These are phyloP conservation scores for Elephas maximus DNA, from an alignment of 2,113 vertebrate species.

Conservation along the genomic window DNA sequence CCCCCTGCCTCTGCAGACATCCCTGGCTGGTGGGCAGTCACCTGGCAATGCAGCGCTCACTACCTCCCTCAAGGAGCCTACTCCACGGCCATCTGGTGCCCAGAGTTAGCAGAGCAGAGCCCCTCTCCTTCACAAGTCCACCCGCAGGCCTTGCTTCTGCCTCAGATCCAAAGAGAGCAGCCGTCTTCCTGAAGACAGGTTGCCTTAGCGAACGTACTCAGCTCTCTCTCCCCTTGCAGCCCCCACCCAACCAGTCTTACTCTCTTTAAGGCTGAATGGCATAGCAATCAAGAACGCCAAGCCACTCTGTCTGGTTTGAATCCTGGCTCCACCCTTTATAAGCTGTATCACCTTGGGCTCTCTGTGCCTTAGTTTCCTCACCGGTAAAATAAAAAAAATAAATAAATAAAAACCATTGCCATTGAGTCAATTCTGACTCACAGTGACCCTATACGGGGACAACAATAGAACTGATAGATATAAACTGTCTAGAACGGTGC, in stretches of 20 bases:
- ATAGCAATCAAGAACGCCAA: not conserved
- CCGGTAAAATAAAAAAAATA: not conserved
- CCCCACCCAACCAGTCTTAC: rapidly evolving
- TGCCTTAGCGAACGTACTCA: not conserved
- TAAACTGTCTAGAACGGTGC: not conserved
- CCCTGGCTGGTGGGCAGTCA: not conserved
- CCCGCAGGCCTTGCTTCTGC: not conserved
- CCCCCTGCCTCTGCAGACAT: not conserved
- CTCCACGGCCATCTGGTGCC: not conserved
- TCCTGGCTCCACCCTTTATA: not conserved
- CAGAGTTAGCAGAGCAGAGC: not conserved
- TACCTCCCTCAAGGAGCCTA: not conserved
- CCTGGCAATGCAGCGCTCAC: not conserved
- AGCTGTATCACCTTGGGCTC: not conserved
- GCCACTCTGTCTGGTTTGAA: not conserved
- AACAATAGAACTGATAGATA: not conserved
- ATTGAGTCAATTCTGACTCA: not conserved
- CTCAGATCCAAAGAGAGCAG: not conserved
- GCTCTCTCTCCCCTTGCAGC: not conserved
- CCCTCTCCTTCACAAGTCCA: not conserved
- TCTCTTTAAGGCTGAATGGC: not conserved
- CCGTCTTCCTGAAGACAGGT: not conserved
- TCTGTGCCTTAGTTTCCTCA: conserved; percentile 30
- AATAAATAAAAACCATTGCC: not conserved
- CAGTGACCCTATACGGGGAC: not conserved